Conservation (phyloP, 2,888 invertebrate genomes). For the Bimastos eiseni region DNA sequence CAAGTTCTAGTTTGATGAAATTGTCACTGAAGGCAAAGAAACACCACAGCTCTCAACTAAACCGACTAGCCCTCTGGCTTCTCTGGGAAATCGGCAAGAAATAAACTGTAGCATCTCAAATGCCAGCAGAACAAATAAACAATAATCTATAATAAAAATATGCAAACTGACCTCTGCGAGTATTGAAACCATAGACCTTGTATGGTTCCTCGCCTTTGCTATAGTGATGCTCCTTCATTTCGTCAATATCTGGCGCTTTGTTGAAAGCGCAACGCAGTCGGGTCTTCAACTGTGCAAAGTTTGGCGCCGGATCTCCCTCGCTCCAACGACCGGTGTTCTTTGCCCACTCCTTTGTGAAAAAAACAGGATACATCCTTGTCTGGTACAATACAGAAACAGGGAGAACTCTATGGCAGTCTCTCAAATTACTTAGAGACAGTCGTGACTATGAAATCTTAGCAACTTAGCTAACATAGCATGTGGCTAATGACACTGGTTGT, state of each 20-base stretch:
- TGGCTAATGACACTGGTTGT: too few species aligned
- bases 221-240: constrained; percentile 42
- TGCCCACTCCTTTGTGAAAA: constrained; percentile 56
- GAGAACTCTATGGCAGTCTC: background rate
- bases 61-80: too few species aligned
- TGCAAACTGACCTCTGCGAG: constrained; percentile 30
- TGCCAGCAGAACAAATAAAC: background rate
- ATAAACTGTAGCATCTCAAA: background rate
- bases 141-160: background rate
- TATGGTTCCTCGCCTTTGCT: constrained; percentile 35
- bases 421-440: background rate
- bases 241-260: constrained; percentile 57
- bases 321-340: constrained; percentile 48
- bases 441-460: too few species aligned
- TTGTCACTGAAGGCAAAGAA: too few species aligned
- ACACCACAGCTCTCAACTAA: too few species aligned
- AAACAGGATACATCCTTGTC: background rate
- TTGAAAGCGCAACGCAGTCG: constrained; percentile 59
- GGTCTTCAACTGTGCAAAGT: constrained; percentile 59
- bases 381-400: background rate
- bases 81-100: too few species aligned
- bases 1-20: too few species aligned
- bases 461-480: too few species aligned
- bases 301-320: constrained; percentile 49
- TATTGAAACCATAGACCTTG: constrained; percentile 36